Percentiles rank a stretch among this genome's conserved stretches.
These are phyloP conservation scores for Artibeus lituratus DNA, from an alignment of 2,797 vertebrate genomes.

Conservation along the genomic window DNA sequence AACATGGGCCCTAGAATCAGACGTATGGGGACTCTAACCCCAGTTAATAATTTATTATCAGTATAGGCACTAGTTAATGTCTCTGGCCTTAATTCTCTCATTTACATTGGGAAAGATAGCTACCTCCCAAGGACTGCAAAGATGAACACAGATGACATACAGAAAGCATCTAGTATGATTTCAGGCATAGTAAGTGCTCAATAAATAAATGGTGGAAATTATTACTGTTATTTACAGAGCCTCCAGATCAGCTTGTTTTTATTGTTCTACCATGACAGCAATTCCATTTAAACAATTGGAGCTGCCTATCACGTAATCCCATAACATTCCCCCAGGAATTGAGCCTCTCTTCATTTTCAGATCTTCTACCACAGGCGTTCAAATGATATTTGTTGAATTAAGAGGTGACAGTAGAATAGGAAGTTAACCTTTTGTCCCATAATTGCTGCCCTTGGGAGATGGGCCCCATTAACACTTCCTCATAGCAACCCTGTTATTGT, in stretches of 20 bases:
- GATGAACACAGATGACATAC: background rate
- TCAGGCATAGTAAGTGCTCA: background rate
- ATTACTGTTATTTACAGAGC: background rate
- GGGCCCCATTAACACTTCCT: background rate
- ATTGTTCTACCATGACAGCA: background rate
- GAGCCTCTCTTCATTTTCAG: background rate
- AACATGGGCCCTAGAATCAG: background rate
- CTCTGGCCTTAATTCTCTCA: background rate
- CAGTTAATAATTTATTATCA: background rate
- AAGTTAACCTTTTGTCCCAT: background rate
- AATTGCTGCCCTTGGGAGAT: background rate
- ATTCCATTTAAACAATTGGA: background rate
- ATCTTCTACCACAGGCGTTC: background rate
- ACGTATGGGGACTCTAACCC: background rate
- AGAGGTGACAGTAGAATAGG: background rate
- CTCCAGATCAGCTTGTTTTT: background rate
- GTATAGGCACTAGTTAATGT: background rate
- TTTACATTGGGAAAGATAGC: background rate
- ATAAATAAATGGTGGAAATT: background rate
- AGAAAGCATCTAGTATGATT: background rate
- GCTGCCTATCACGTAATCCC: background rate
- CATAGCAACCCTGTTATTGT: conserved; percentile 20
- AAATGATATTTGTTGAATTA: background rate
- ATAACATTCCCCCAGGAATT: background rate
- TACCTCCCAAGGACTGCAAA: background rate